These are phyloP conservation scores for Sinotaia quadrata DNA, from an alignment of 2,888 invertebrate genomes.

Conservation along the genomic window DNA sequence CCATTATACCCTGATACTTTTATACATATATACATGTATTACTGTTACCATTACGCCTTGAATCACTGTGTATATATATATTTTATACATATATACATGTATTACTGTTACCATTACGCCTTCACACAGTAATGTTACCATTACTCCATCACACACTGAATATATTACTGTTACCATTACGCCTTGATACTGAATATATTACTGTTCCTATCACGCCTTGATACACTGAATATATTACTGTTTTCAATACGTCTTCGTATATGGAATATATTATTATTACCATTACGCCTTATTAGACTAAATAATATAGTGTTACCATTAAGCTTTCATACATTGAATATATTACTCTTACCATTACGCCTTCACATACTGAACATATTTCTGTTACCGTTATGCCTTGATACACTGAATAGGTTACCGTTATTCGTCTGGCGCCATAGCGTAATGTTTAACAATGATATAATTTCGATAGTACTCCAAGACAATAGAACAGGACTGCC, in stretches of 20 bases:
- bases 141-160: background rate
- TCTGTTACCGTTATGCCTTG: background rate
- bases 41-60: too few relatives aligned
- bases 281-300: background rate
- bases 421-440: too few relatives aligned
- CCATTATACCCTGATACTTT: background rate
- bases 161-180: background rate
- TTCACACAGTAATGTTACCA: background rate
- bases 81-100: background rate
- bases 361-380: background rate
- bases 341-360: background rate
- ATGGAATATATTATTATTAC: too few relatives aligned
- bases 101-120: too few relatives aligned
- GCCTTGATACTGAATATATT: background rate
- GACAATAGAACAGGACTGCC: too few relatives aligned
- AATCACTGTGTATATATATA: too few relatives aligned
- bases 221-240: too few relatives aligned
- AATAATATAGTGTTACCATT: background rate
- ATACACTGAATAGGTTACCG: too few relatives aligned
- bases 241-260: too few relatives aligned
- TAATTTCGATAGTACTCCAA: too few relatives aligned
- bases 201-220: too few relatives aligned
- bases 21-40: background rate
- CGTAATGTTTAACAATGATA: too few relatives aligned
- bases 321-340: background rate